Evolutionary conservation across 2,113 vertebrate species (phyloP).

Genomic region (Calonectris borealis): DNA sequence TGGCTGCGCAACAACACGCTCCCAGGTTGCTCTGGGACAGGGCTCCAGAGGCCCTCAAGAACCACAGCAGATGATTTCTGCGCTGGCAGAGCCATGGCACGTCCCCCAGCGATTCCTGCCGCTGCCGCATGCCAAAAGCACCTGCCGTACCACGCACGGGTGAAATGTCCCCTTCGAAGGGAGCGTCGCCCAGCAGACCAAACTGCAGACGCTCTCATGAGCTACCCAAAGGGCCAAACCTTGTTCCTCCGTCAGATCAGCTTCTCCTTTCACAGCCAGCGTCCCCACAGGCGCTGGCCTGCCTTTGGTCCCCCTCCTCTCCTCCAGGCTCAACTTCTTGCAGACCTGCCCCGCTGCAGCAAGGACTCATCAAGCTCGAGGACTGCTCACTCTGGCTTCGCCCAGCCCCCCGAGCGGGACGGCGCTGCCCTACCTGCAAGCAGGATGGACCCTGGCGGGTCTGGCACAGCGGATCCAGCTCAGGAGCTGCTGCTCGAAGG

Average conservation of each 20-base stretch:
- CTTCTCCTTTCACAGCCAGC: neutral
- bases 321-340: neutral
- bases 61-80: neutral
- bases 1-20: accelerated
- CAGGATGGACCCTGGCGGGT: neutral
- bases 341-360: neutral
- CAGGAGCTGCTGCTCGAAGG: neutral
- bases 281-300: neutral
- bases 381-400: accelerated
- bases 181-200: neutral
- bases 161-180: accelerated
- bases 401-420: neutral
- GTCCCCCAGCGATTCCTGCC: accelerated
- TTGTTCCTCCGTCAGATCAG: neutral
- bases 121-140: neutral
- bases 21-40: neutral
- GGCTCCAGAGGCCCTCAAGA: neutral
- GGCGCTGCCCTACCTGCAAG: accelerated
- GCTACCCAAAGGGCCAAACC: neutral
- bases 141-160: accelerated
- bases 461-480: neutral
- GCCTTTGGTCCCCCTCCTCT: neutral
- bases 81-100: neutral
- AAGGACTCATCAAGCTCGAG: accelerated
- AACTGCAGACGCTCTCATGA: neutral